A percentile compares a stretch with the other conserved stretches of the same genome.
These are phyloP conservation scores for Crypturellus tataupa DNA, from an alignment of 2,797 vertebrate species.

Conservation along the genomic window DNA sequence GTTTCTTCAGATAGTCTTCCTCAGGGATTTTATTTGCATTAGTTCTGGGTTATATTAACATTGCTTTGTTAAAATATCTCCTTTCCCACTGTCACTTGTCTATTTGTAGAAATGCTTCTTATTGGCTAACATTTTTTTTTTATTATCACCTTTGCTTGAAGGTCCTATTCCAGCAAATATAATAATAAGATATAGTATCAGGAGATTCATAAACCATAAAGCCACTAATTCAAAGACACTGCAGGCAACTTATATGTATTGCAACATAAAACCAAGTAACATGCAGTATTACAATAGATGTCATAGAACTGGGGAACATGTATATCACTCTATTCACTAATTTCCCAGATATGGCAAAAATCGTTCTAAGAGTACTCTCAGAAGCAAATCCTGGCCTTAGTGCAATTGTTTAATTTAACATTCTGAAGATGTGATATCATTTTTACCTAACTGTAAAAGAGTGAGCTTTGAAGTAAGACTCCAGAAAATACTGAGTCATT, in stretches of 20 bases:
- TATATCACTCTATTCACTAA: not conserved
- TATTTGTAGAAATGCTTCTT: constrained; percentile 45
- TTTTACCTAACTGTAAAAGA: constrained; percentile 72
- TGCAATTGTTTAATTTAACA: constrained; percentile 66
- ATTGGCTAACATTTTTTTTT: constrained; percentile 27
- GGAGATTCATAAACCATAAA: constrained; percentile 55
- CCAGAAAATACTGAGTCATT: constrained; percentile 76
- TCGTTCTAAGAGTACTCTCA: not conserved
- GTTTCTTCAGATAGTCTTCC: constrained; percentile 35
- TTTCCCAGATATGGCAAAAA: constrained; percentile 34
- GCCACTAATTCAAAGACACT: constrained; percentile 43
- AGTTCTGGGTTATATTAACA: constrained; percentile 7
- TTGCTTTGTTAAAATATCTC: constrained; percentile 63
- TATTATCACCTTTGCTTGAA: constrained; percentile 37
- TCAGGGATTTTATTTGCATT: constrained; percentile 38
- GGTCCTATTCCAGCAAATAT: constrained; percentile 38
- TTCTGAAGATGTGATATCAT: constrained; percentile 74
- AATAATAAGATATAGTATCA: constrained; percentile 29
- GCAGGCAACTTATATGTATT: not conserved
- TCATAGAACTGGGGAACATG: not conserved
- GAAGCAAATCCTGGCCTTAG: constrained; percentile 34
- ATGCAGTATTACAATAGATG: constrained; percentile 34
- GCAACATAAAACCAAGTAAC: constrained; percentile 34
- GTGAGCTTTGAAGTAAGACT: constrained; percentile 71
- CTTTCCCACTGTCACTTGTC: constrained; percentile 40